Conservation (phyloP, 2,888 invertebrate species). For the Willowsia nigromaculata region DNA sequence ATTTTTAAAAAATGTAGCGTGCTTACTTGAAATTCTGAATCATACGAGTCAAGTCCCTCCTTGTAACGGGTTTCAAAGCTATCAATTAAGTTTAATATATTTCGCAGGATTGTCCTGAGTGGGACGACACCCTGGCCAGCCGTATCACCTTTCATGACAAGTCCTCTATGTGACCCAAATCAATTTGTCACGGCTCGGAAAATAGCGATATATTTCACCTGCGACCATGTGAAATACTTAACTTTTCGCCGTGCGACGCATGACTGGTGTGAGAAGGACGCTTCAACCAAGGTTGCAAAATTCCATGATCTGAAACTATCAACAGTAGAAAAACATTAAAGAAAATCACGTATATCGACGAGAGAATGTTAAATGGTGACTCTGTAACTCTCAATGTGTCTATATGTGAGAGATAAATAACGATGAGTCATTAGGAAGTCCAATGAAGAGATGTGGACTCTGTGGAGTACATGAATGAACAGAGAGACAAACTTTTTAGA, state of each 20-base stretch:
- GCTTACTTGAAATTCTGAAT: constrained; percentile 81
- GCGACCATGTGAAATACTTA: background rate
- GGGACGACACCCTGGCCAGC: constrained; percentile 79
- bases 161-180: constrained; percentile 18
- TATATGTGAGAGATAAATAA: too few relatives aligned
- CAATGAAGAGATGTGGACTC: background rate
- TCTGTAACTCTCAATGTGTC: too few relatives aligned
- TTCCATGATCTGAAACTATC: constrained; percentile 26
- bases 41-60: constrained; percentile 80
- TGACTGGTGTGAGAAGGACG: constrained; percentile 15
- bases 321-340: background rate
- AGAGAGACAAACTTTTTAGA: too few relatives aligned
- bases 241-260: background rate
- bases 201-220: constrained; percentile 8
- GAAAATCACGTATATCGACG: too few relatives aligned
- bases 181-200: background rate
- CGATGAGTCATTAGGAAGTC: background rate
- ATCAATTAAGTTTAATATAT: constrained; percentile 82
- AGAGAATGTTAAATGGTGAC: too few relatives aligned
- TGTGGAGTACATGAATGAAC: too few relatives aligned
- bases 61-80: constrained; percentile 80
- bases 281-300: constrained; percentile 22
- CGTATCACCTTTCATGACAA: constrained; percentile 80
- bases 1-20: background rate
- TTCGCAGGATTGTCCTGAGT: constrained; percentile 81